These are phyloP conservation scores for Scrobipalpa atriplicella DNA, from an alignment of 2,888 invertebrate genomes.

Conservation along the genomic window DNA sequence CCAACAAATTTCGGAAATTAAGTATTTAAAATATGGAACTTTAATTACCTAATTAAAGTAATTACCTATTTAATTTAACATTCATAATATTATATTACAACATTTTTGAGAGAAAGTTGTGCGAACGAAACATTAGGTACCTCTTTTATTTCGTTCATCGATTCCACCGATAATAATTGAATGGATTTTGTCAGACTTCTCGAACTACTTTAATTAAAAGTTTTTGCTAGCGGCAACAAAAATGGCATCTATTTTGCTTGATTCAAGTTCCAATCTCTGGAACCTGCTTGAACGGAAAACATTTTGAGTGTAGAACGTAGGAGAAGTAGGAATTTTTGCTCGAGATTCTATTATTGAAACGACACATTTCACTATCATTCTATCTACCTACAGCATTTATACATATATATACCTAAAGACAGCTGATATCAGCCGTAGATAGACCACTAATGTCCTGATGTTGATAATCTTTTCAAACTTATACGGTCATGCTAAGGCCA, in stretches of 20 bases:
- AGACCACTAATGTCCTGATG: no score
- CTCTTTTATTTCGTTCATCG: background rate
- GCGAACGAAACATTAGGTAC: background rate
- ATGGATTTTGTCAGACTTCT: conserved; percentile 6
- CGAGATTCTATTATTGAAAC: no score
- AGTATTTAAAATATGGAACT: no score
- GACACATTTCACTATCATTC: background rate
- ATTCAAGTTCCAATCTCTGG: background rate
- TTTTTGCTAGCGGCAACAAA: conserved; percentile 16
- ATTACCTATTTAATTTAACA: no score
- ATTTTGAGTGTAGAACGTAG: background rate
- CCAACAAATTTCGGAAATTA: no score
- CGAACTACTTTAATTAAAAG: conserved; percentile 25
- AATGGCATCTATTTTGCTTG: background rate
- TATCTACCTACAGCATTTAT: background rate
- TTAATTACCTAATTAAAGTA: no score
- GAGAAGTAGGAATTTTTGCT: background rate
- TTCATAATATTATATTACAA: no score
- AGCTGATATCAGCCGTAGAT: no score
- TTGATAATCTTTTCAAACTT: no score
- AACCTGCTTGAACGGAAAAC: conserved; percentile 6
- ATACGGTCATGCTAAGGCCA: no score
- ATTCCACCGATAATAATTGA: conserved; percentile 12
- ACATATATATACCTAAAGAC: no score
- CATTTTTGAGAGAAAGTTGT: no score